Evolutionary conservation across 2,888 invertebrate genomes (phyloP).

Genomic region (Boloria selene): DNA sequence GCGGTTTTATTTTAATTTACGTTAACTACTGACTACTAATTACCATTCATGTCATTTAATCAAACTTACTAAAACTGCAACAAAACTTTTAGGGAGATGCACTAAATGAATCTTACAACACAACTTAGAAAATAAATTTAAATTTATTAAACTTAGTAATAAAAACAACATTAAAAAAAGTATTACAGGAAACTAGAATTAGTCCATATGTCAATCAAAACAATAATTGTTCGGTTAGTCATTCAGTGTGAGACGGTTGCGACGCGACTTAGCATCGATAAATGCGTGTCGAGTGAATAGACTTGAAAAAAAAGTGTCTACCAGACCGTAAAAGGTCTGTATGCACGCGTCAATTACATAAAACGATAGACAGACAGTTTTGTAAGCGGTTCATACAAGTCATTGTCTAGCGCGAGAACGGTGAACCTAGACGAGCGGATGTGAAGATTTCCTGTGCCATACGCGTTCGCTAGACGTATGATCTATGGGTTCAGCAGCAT

Average conservation of each 20-base stretch:
- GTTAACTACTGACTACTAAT: too few species aligned
- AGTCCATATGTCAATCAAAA: slow-evolving; percentile 26
- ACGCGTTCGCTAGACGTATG: slow-evolving; percentile 44
- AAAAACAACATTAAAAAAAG: background rate
- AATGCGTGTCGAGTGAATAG: slow-evolving; percentile 41
- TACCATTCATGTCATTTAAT: too few species aligned
- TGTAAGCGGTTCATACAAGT: slow-evolving; percentile 70
- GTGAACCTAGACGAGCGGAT: slow-evolving; percentile 75
- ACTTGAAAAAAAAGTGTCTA: slow-evolving; percentile 48
- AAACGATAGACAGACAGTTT: slow-evolving; percentile 55
- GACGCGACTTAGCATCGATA: slow-evolving; percentile 36
- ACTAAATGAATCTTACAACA: too few species aligned
- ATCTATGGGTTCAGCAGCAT: slow-evolving; percentile 59
- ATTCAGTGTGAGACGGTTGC: slow-evolving; percentile 34
- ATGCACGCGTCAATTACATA: slow-evolving; percentile 62
- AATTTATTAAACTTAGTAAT: background rate
- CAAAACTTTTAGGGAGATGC: too few species aligned
- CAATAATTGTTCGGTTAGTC: slow-evolving; percentile 27
- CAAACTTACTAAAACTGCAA: too few species aligned
- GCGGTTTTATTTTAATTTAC: too few species aligned
- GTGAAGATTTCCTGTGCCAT: slow-evolving; percentile 74
- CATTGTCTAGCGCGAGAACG: slow-evolving; percentile 69
- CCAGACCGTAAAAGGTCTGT: slow-evolving; percentile 66
- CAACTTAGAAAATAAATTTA: too few species aligned
- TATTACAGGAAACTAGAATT: slow-evolving; percentile 15